Evolutionary conservation across 2,113 vertebrate genomes (phyloP).

Genomic region (Copsychus sechellarum): DNA sequence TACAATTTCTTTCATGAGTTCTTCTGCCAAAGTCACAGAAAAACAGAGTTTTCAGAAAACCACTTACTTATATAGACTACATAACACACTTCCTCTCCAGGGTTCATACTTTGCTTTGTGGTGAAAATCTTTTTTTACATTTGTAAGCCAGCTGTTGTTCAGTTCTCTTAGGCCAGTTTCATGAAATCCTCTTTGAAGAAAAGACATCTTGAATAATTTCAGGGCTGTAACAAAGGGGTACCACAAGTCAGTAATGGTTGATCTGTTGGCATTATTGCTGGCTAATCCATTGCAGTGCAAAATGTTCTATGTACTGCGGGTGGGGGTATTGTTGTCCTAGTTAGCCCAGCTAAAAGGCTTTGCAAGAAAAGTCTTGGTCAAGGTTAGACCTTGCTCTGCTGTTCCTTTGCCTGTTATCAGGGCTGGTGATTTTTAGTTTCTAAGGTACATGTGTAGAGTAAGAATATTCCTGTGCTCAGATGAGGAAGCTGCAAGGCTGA

Average conservation of each 20-base stretch:
- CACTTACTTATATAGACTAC: conserved; percentile 10
- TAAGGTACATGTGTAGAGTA: not conserved
- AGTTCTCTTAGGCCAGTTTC: not conserved
- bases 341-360: not conserved
- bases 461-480: not conserved
- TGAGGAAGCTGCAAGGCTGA: not conserved
- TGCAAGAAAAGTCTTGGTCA: not conserved
- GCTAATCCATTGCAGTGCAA: not conserved
- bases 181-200: not conserved
- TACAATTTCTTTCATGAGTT: not conserved
- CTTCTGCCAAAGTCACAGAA: conserved; percentile 42
- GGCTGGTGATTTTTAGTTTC: not conserved
- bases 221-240: not conserved
- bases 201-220: not conserved
- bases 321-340: not conserved
- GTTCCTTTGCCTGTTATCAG: not conserved
- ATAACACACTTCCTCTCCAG: not conserved
- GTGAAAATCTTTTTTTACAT: not conserved
- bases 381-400: not conserved
- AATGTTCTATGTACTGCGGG: not conserved
- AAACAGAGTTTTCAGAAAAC: conserved; percentile 38
- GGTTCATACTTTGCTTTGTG: not conserved
- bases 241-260: not conserved
- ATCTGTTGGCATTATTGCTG: not conserved
- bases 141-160: conserved; percentile 30